These are phyloP conservation scores for Pollenia labialis DNA, from an alignment of 2,888 invertebrate species.

Conservation along the genomic window DNA sequence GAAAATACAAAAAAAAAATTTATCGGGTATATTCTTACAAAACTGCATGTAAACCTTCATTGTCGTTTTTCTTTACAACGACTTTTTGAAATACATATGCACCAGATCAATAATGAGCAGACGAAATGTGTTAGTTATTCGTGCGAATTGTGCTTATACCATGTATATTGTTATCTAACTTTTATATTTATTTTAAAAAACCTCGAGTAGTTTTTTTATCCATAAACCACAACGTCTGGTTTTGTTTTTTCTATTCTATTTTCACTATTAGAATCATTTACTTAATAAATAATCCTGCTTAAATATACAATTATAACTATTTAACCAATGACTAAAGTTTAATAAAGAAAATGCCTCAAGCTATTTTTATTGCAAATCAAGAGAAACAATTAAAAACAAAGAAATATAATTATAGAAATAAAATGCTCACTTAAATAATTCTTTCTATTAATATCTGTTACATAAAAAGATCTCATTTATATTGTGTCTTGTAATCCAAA, in stretches of 20 bases:
- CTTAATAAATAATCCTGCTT: neutral
- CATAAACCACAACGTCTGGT: too few species aligned
- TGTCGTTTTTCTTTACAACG: too few species aligned
- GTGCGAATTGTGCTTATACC: too few species aligned
- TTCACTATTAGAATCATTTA: neutral
- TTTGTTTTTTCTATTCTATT: neutral
- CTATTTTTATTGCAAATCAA: slow-evolving; percentile 44
- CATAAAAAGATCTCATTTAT: slow-evolving; percentile 28
- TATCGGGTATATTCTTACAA: too few species aligned
- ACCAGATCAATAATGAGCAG: too few species aligned
- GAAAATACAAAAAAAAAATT: too few species aligned
- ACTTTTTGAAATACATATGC: too few species aligned
- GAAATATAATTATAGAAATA: slow-evolving; percentile 5
- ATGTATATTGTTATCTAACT: too few species aligned
- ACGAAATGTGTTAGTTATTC: too few species aligned
- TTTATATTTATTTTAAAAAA: too few species aligned
- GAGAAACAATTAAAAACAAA: slow-evolving; percentile 17
- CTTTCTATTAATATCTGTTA: neutral
- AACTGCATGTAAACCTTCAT: too few species aligned
- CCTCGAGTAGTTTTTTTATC: too few species aligned
- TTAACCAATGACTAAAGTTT: slow-evolving; percentile 15
- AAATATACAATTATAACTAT: slow-evolving; percentile 29
- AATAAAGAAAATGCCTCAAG: slow-evolving; percentile 28
- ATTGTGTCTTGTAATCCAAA: slow-evolving; percentile 43
- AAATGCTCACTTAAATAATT: neutral